Evolutionary conservation across 2,113 vertebrate genomes (phyloP), one percentile per base, ranked within the genome.

Genomic region (Datnioides undecimradiatus): DNA sequence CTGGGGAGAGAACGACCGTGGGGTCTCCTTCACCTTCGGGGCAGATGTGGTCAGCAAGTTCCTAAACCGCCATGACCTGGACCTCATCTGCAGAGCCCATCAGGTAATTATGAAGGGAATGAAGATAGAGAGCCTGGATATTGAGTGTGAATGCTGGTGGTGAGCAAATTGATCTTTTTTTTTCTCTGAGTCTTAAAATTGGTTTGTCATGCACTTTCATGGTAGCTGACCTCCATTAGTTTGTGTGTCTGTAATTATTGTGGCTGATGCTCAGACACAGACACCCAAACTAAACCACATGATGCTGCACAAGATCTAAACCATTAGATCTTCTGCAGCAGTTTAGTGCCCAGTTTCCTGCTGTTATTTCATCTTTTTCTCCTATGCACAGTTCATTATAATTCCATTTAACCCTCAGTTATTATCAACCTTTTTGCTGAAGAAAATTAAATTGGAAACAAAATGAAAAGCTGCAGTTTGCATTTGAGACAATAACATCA

Each of bases 41-140:
- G 97, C 98, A 54, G 98, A 99, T 76, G 98, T 99, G 84, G 98
- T 99, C 95, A 99, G 98, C 95, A 99, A 99, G 95, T 99, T 99
- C 93, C 95, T 99, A 80, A 99, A 99, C 93, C 97, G 98, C 79
- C 98, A 99, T 7, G 98, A 99, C 94, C 95, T 99, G 95, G 98
- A 99, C 90, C 96, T 99, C 89, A 99, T 99, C 95, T 99, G 98
- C 96, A 94, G 98, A 94, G 98, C 98, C 83, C 98, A 99, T 89
- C 98, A 99, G 97, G 98, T 99, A 95, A 82, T 69, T 52, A 19
- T 5, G 33, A 46, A 10, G 23, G 34, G 55, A 46, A 38, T 27
- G n/a, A 63, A 14, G 4, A 27, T 11, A 13, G 33, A 48, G 45
- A 48, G n/a, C 0, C 51, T 57, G 51, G 17, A 34, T 33, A 10